Base-by-base conservation (phyloP, 2,113 vertebrate species). In the Polyodon spathula region DNA sequence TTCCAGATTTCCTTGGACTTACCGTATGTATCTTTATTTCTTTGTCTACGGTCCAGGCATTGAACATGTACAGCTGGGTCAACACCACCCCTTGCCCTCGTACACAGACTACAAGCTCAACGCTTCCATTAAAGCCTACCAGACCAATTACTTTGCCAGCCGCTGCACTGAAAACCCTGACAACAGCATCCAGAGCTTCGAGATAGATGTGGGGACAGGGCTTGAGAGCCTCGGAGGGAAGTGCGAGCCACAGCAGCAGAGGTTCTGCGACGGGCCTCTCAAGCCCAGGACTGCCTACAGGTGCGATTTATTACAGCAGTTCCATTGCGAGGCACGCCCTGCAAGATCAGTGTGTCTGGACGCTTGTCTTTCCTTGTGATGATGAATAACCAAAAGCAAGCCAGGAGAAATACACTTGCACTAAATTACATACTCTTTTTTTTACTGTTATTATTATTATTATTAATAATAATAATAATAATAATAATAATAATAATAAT, bases 211-310 rank as follows among this genome's bases (percentile, higher is more conserved):
- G 71, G 95, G 95, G 59, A 83, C 83, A 4, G 92, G 93, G 68
- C 92, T 89, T 89, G 89, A 91, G 65, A 79, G 66, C n/a, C 76
- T 98, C 15, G 95, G 95, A 40, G 94, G 94, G n/a, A 73, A 68
- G 16, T 97, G 94, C 63, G 84, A 91, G 63, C 70, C 64, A 42
- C 71, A 72, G 62, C 73, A 78, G 63, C 79, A 81, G 41, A 81
- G 69, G 59, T 95, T 91, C 82, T 97, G 94, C 8, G 95, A 97
- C 11, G 95, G 95, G 37, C 95, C 94, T 0, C 81, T 98, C 54
- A 95, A 92, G 66, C 86, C 95, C 38, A 90, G 80, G 42, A 97
- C 95, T 1, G 80, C 94, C 0, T 98, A 98, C 82, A 95, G 95
- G 95, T 88, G 62, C 57, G 37, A 15, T 39, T 27, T 11, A 40